These are phyloP conservation scores for Rotaria sp. DNA, from an alignment of 2,888 invertebrate genomes.

Conservation along the genomic window DNA sequence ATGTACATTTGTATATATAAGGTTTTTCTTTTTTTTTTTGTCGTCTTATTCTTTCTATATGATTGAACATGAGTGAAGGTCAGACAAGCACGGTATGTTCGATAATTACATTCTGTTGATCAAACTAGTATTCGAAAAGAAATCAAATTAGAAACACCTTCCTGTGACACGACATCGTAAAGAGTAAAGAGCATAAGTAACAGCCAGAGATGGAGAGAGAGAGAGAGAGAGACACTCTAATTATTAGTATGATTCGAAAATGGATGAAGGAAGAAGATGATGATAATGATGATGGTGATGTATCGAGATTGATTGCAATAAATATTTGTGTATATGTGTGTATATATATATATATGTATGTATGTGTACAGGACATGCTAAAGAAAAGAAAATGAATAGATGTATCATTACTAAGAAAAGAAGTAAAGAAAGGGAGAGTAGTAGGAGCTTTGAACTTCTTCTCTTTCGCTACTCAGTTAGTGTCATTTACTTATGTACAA, in stretches of 20 bases:
- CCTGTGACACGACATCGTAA: background rate
- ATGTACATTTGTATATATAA: background rate
- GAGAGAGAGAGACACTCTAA: background rate
- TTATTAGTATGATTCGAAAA: slow-evolving; percentile 12
- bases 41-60: background rate
- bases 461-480: background rate
- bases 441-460: slow-evolving; percentile 10
- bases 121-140: background rate
- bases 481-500: background rate
- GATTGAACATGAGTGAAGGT: slow-evolving; percentile 2
- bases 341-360: background rate
- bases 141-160: slow-evolving; percentile 14
- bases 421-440: background rate
- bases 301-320: slow-evolving; percentile 22
- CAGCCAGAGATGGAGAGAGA: background rate
- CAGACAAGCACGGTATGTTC: background rate
- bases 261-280: background rate
- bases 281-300: slow-evolving; percentile 1
- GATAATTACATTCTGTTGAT: background rate
- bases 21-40: background rate
- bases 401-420: background rate
- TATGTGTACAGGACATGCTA: slow-evolving; percentile 1
- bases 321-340: background rate
- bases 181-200: background rate
- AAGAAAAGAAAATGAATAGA: background rate